Conservation (phyloP, 1,140 invertebrate genomes). For the Andrena cerasifolii region DNA sequence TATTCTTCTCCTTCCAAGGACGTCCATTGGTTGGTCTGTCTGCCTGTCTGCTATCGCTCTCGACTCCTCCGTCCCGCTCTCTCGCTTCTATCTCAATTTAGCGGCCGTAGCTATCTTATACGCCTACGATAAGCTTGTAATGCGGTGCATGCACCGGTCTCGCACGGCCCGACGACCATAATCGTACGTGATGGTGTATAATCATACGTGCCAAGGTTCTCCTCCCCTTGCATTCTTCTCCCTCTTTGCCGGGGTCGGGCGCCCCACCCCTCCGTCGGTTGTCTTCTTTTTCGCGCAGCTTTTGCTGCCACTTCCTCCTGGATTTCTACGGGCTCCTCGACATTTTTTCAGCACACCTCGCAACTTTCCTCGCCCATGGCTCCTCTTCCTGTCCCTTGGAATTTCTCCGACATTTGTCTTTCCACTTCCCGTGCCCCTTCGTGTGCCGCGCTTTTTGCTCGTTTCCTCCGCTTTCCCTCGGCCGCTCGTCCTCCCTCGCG, state of each 20-base stretch:
- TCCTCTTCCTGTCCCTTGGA: conserved; percentile 4
- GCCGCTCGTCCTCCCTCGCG: neutral
- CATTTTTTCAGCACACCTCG: conserved; percentile 17
- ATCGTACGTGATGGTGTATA: conserved; percentile 71
- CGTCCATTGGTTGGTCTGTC: conserved; percentile 17
- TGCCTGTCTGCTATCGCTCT: conserved; percentile 44
- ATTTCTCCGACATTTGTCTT: conserved; percentile 37
- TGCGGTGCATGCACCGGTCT: conserved; percentile 58
- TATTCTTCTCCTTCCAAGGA: conserved; percentile 52
- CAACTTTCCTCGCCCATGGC: conserved; percentile 20
- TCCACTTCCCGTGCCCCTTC: neutral
- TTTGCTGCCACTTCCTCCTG: conserved; percentile 29
- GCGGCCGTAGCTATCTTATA: conserved; percentile 60
- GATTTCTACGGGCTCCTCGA: conserved; percentile 22
- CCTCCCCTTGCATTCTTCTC: conserved; percentile 31
- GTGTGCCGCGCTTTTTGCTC: neutral
- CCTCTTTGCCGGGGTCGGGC: neutral
- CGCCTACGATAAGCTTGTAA: conserved; percentile 70
- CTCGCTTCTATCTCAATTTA: conserved; percentile 70
- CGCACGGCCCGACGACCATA: conserved; percentile 64
- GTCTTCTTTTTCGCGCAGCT: neutral
- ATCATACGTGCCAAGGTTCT: conserved; percentile 69
- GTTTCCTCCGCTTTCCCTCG: neutral
- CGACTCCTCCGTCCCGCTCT: too few relatives aligned
- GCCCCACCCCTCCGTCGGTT: neutral